These are phyloP conservation scores for Uromys caudimaculatus DNA, from an alignment of 2,797 vertebrate genomes.

Conservation along the genomic window DNA sequence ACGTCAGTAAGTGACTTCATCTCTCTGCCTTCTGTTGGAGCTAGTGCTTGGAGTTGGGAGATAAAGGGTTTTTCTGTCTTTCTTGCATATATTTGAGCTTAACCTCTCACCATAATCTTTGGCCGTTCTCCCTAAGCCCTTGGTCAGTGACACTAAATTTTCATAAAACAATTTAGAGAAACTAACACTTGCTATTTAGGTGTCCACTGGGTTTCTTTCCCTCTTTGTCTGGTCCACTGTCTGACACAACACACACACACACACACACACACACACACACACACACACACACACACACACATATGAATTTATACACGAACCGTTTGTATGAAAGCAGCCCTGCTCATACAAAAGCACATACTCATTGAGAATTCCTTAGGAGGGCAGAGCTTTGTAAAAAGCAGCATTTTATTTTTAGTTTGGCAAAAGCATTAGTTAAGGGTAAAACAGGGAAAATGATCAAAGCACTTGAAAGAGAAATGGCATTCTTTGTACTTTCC, in stretches of 20 bases:
- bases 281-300: background rate
- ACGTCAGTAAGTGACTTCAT: background rate
- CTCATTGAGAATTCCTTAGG: constrained; percentile 58
- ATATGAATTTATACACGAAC: background rate
- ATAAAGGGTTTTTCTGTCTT: background rate
- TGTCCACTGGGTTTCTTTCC: background rate
- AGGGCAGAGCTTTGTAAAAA: constrained; percentile 60
- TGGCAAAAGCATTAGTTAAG: constrained; percentile 77
- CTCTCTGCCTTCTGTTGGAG: background rate
- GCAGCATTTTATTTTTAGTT: constrained; percentile 77
- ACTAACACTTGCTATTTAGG: background rate
- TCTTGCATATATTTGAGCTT: accelerated
- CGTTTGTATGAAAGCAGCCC: background rate
- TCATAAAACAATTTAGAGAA: constrained; percentile 36
- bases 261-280: background rate
- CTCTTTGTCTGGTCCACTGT: background rate
- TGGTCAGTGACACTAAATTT: background rate
- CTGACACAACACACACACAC: constrained; percentile 20
- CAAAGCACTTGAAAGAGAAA: constrained; percentile 80
- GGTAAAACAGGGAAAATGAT: constrained; percentile 72
- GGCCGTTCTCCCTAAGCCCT: background rate
- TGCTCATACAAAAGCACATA: constrained; percentile 27
- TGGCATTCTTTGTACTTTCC: constrained; percentile 76
- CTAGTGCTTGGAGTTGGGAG: background rate
- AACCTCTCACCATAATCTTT: background rate